phyloP scores from a whole-genome alignment of 2,888 invertebrate genomes.

The Crepidodera aurea region DNA sequence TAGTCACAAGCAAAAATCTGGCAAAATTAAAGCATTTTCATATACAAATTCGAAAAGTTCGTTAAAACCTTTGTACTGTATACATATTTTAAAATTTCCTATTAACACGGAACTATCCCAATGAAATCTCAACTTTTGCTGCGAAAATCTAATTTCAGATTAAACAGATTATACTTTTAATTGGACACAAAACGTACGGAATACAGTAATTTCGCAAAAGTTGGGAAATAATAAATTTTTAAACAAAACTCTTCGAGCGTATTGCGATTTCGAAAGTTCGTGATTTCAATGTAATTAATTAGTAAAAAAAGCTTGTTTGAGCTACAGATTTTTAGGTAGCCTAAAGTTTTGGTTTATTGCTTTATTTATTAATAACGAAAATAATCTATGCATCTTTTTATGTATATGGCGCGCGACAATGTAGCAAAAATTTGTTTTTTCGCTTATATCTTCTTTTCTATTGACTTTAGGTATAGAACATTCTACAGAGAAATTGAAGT shows the following conservation, averaged over 20 bases:
- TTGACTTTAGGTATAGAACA: too few relatives aligned
- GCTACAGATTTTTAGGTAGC: too few relatives aligned
- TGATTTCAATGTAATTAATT: conserved; percentile 8
- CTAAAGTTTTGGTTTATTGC: too few relatives aligned
- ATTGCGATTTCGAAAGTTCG: background rate
- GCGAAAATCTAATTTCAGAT: conserved; percentile 4
- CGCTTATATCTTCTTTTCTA: too few relatives aligned
- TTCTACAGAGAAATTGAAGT: too few relatives aligned
- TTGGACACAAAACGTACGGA: conserved; percentile 3
- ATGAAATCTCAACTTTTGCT: conserved; percentile 5
- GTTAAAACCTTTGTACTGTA: background rate
- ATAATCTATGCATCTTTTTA: too few relatives aligned
- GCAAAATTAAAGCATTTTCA: too few relatives aligned
- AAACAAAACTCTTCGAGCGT: background rate
- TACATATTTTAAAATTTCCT: background rate
- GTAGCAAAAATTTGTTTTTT: too few relatives aligned
- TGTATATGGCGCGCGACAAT: too few relatives aligned
- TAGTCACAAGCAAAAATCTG: too few relatives aligned
- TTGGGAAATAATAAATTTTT: conserved; percentile 12
- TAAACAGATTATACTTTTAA: conserved; percentile 9
- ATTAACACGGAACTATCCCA: conserved; percentile 4
- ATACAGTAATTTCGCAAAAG: conserved; percentile 4
- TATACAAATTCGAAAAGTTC: background rate
- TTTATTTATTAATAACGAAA: too few relatives aligned
- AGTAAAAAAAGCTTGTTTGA: background rate